Percentiles rank a stretch among this genome's conserved stretches.
Evolutionary conservation across 1,140 invertebrate genomes (phyloP).

Genomic region (Trachymyrmex septentrionalis): DNA sequence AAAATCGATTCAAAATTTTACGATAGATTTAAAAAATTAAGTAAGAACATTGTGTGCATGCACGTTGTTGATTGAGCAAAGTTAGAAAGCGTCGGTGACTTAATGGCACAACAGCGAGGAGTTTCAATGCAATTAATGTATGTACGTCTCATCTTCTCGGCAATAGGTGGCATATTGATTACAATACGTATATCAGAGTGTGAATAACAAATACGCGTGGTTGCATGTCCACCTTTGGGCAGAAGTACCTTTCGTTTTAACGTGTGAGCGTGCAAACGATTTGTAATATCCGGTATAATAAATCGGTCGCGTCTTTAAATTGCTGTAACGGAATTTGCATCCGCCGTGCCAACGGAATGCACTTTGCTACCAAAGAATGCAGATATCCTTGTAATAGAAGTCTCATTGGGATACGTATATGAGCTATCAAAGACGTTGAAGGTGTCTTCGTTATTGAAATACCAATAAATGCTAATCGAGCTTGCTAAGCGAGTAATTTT

Average conservation of each 20-base stretch:
- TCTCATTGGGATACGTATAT: background rate
- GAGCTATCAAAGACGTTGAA: background rate
- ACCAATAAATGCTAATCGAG: slow-evolving; percentile 2
- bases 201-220: slow-evolving; percentile 26
- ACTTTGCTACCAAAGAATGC: slow-evolving; percentile 53
- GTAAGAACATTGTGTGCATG: background rate
- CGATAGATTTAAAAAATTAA: background rate
- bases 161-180: slow-evolving; percentile 25
- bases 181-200: slow-evolving; percentile 6
- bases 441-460: slow-evolving; percentile 13
- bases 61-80: slow-evolving; percentile 27
- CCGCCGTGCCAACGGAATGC: background rate
- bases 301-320: slow-evolving; percentile 12
- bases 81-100: slow-evolving; percentile 33
- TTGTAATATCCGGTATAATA: slow-evolving; percentile 12
- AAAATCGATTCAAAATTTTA: background rate
- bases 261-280: slow-evolving; percentile 37
- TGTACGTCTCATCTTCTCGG: slow-evolving; percentile 15
- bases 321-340: slow-evolving; percentile 32
- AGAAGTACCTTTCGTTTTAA: slow-evolving; percentile 44
- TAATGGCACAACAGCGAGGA: background rate
- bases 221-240: background rate
- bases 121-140: slow-evolving; percentile 22
- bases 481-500: background rate
- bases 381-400: slow-evolving; percentile 51